Percentiles rank a stretch among this genome's conserved stretches.
phyloP scores from a whole-genome alignment of 2,888 invertebrate genomes.

The Leucophora obtusa region DNA sequence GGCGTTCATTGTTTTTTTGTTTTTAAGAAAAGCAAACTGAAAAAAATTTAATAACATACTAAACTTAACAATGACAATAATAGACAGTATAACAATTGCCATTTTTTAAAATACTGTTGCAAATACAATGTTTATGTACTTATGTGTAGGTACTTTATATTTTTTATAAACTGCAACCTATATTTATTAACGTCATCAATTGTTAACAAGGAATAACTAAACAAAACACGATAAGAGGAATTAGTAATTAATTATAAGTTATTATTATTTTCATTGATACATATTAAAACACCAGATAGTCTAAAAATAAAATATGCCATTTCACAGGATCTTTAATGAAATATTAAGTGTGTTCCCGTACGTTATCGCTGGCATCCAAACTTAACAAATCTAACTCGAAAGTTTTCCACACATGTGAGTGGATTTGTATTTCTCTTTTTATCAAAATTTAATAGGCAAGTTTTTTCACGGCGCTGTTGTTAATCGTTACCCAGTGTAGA shows the following conservation, averaged over 20 bases:
- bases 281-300: no score
- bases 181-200: slow-evolving; percentile 54
- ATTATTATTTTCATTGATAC: no score
- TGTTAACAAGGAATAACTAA: slow-evolving; percentile 39
- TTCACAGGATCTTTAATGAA: no score
- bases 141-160: slow-evolving; percentile 17
- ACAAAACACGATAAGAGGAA: slow-evolving; percentile 5
- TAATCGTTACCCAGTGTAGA: no score
- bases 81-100: slow-evolving; percentile 46
- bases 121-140: slow-evolving; percentile 9
- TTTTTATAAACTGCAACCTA: slow-evolving; percentile 45
- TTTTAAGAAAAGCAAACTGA: slow-evolving; percentile 38
- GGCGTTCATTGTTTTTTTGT: slow-evolving; percentile 40
- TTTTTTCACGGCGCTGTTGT: no score
- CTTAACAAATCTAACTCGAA: no score
- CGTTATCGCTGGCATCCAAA: no score
- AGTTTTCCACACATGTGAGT: no score
- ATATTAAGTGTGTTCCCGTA: no score
- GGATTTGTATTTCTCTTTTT: no score
- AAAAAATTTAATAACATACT: slow-evolving; percentile 56
- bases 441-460: no score
- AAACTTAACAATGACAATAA: slow-evolving; percentile 57
- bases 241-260: slow-evolving; percentile 7
- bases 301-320: no score
- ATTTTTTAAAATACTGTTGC: slow-evolving; percentile 40